Evolutionary conservation across 2,797 vertebrate species (phyloP), one percentile per base, ranked within the genome.

Genomic region (Huso huso): DNA sequence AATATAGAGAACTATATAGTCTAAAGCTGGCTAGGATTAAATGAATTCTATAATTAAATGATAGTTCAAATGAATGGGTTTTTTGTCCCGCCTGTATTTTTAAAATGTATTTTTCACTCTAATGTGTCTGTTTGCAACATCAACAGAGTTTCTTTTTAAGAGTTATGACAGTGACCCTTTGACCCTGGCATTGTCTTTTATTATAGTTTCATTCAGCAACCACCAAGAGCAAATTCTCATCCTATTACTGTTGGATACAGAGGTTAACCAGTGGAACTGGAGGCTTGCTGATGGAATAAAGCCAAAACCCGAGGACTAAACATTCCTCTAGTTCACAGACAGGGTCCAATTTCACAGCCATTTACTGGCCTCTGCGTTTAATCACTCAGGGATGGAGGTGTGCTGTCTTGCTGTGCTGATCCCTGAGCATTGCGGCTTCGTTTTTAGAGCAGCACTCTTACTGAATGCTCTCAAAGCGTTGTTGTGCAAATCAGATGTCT

Each of bases 361-460:
- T 82, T 74, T 60, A 82, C 73, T 63, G 67, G 68, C 67, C 70
- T 77, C 83, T 81, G 82, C 85, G 78, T 78, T 73, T 75, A 84
- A 85, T 85, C 86, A 82, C 81, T 49, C 48, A 60, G 23, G 55
- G 55, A 58, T 9, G n/a, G 55, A 58, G 55, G 55, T 58, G 55
- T n/a, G 13, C 55, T 9, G 55, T n/a, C 6, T 58, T 58, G 12
- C 55, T 58, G 55, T 10, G 55, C 13, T 58, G 55, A 58, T 13
- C 13, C 9, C 10, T 58, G 65, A 53, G 52, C 65, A 15, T 10
- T 13, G 12, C 23, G 61, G 59, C 12, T 49, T 63, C n/a, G 8
- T 67, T 51, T 61, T 71, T 71, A 57, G 18, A 66, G 10, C n/a
- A 37, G 10, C 9, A 55, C 8, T n/a, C 10, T 13, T 13, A 2